Percentiles rank a stretch among this genome's conserved stretches.
Evolutionary conservation across 2,113 vertebrate species (phyloP).

Genomic region (Perca schrenkii): DNA sequence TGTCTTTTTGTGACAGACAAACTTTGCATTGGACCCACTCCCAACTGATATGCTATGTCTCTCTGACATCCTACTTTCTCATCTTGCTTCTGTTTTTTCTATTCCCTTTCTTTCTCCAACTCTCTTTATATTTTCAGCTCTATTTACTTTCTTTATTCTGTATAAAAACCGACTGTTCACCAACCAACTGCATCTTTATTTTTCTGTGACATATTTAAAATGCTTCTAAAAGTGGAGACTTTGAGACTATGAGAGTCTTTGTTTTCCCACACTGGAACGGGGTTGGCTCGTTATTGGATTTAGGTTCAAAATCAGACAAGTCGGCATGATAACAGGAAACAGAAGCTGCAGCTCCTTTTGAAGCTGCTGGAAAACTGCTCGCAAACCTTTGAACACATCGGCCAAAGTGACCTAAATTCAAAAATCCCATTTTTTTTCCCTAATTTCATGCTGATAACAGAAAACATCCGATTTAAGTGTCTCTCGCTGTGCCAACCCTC

Average conservation of each 20-base stretch:
- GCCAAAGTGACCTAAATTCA: slow-evolving; percentile 59
- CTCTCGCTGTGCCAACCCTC: slow-evolving; percentile 14
- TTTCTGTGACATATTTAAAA: slow-evolving; percentile 1
- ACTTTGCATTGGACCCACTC: slow-evolving; percentile 26
- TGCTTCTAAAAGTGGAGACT: not conserved
- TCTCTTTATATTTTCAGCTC: not conserved
- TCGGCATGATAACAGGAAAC: slow-evolving; percentile 2
- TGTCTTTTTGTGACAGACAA: slow-evolving; percentile 25
- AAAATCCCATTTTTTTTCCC: slow-evolving; percentile 56
- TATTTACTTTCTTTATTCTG: not conserved
- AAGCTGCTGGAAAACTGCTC: slow-evolving; percentile 35
- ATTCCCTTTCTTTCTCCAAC: not conserved
- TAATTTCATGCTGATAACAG: slow-evolving; percentile 63
- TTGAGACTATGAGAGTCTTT: not conserved
- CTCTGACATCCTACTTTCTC: not conserved
- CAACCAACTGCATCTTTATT: not conserved
- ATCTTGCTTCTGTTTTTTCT: not conserved
- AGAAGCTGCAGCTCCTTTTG: slow-evolving; percentile 35
- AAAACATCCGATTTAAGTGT: slow-evolving; percentile 56
- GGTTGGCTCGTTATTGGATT: slow-evolving; percentile 22
- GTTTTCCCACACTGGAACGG: slow-evolving; percentile 5
- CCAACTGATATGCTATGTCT: not conserved
- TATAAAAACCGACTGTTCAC: not conserved
- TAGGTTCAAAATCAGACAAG: slow-evolving; percentile 38
- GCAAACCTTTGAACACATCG: slow-evolving; percentile 58